A percentile compares a stretch with the other conserved stretches of the same genome.
phyloP scores from a whole-genome alignment of 2,888 invertebrate genomes.

The Palloptera scutellata region DNA sequence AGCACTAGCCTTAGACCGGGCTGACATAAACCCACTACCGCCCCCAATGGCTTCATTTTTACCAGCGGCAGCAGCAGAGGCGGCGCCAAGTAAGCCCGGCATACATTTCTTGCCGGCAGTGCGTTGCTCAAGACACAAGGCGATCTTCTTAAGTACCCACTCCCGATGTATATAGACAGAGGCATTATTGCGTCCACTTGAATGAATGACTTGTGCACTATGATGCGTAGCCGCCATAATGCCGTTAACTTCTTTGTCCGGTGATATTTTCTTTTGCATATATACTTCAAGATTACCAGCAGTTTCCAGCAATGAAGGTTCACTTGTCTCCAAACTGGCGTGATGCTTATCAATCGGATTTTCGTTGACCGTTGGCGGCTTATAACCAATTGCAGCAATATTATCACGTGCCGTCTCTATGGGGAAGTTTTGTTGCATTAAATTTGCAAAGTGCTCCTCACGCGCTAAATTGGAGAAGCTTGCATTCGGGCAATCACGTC shows the following conservation, averaged over 20 bases:
- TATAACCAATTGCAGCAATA: conserved; percentile 30
- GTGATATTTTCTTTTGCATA: conserved; percentile 62
- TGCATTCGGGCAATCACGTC: conserved; percentile 62
- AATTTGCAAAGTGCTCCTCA: conserved; percentile 64
- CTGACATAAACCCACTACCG: conserved; percentile 52
- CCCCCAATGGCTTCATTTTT: conserved; percentile 43
- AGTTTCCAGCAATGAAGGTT: conserved; percentile 47
- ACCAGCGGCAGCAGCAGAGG: conserved; percentile 27
- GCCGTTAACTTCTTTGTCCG: conserved; percentile 62
- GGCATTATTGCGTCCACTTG: conserved; percentile 30
- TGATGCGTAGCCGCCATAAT: conserved; percentile 40
- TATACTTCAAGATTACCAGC: conserved; percentile 59
- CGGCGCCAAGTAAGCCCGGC: conserved; percentile 45
- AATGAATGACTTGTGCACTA: conserved; percentile 18
- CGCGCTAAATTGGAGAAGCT: conserved; percentile 64
- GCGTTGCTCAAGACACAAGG: conserved; percentile 89
- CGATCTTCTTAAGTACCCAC: conserved; percentile 95
- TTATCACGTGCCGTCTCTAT: conserved; percentile 47
- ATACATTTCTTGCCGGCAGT: conserved; percentile 76
- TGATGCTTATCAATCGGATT: conserved; percentile 1
- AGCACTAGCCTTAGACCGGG: conserved; percentile 56
- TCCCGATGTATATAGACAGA: conserved; percentile 71
- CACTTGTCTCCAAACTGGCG: conserved; percentile 3
- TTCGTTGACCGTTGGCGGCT: not conserved
- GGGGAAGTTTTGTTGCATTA: conserved; percentile 64